A percentile compares a stretch with the other conserved stretches of the same genome.
phyloP scores from a whole-genome alignment of 2,888 invertebrate genomes.

The Ormyrus nitidulus region DNA sequence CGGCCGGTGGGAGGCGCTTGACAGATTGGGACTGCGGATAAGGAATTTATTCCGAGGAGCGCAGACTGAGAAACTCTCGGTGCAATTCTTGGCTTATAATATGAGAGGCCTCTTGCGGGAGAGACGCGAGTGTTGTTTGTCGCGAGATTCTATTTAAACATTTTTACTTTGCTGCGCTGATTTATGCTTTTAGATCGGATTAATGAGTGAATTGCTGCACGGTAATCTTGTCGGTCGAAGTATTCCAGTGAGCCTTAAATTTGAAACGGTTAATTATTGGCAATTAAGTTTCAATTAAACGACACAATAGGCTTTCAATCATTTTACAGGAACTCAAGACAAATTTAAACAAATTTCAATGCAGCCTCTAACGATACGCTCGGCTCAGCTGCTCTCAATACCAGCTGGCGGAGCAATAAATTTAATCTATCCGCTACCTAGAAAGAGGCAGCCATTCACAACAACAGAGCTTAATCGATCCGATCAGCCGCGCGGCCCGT shows the following conservation, averaged over 20 bases:
- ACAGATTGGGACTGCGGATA: constrained; percentile 72
- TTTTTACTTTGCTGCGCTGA: no score
- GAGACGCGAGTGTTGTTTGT: not conserved
- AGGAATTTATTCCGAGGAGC: constrained; percentile 59
- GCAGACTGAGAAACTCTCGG: not conserved
- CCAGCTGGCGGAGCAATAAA: not conserved
- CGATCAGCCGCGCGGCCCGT: constrained; percentile 6
- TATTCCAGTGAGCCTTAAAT: no score
- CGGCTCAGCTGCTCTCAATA: not conserved
- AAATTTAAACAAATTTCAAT: no score
- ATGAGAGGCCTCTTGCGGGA: not conserved
- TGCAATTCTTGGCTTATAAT: constrained; percentile 6
- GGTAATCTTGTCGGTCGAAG: no score
- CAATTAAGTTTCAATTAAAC: no score
- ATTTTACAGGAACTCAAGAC: no score
- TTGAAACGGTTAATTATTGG: no score
- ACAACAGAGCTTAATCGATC: constrained; percentile 18
- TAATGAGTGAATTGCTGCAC: no score
- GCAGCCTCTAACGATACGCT: no score
- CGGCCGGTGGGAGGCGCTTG: constrained; percentile 65
- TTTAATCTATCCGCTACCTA: not conserved
- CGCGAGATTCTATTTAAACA: no score
- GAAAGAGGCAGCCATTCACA: not conserved
- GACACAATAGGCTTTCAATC: no score
- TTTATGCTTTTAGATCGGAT: no score